Base-by-base conservation (phyloP, 2,888 invertebrate genomes). In the Microctonus brassicae region DNA sequence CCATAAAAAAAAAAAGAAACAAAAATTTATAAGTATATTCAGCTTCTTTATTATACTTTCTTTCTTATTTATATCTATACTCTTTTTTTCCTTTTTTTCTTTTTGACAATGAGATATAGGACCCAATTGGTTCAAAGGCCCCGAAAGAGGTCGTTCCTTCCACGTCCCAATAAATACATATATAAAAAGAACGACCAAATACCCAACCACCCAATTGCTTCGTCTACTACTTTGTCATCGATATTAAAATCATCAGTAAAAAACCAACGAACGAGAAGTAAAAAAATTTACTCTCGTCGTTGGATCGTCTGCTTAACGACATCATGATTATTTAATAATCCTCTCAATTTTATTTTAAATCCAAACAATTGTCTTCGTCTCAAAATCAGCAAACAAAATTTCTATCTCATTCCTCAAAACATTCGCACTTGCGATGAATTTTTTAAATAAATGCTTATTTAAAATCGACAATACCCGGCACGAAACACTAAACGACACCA, bases 401-500 rank as follows among this genome's bases (percentile, higher is more conserved):
- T n/a, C n/a, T n/a, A n/a, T n/a, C n/a, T n/a, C n/a, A n/a, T n/a
- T n/a, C n/a, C n/a, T n/a, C n/a, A n/a, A n/a, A n/a, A n/a, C n/a
- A n/a, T n/a, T n/a, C n/a, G n/a, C n/a, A n/a, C n/a, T n/a, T n/a
- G n/a, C n/a, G n/a, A n/a, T n/a, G n/a, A n/a, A n/a, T n/a, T n/a
- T n/a, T 13, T 55, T 26, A 55, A 55, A 33, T 58, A 33, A 33
- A 33, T n/a, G 47, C 17, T 47, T 20, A 4, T 17, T 0, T 17
- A 20, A 7, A 42, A 39, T 13, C 42, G 26, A 63, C 64, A 61
- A 66, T 33, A 58, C 58, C n/a, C 58, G 58, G 58, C 58, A 58
- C 58, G 10, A 17, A 58, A 10, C 26, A 20, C 68, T 75, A 73
- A 71, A 75, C 73, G 72, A 70, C n/a, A n/a, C 63, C n/a, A 29